Conservation (phyloP, 2,113 vertebrate species). For the Azemiops feae region DNA sequence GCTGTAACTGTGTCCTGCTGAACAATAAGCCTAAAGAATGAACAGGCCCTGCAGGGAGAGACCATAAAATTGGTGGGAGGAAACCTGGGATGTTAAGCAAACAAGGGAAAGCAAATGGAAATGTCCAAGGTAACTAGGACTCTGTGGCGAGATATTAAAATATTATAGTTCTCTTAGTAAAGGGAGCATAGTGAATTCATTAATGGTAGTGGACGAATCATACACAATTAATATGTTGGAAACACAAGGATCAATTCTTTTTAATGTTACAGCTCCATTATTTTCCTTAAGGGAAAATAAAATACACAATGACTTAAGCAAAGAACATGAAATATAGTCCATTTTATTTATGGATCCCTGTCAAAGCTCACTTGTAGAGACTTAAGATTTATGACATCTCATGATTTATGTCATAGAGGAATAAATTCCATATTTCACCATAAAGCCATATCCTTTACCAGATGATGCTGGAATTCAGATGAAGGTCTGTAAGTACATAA, state of each 20-base stretch:
- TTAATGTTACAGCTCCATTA: constrained; percentile 1
- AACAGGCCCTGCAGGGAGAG: neutral
- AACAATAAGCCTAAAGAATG: constrained; percentile 27
- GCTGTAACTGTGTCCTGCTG: constrained; percentile 44
- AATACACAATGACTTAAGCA: neutral
- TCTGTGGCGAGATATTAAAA: neutral
- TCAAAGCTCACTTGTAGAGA: neutral
- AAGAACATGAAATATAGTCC: constrained; percentile 31
- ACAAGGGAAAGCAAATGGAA: constrained; percentile 27
- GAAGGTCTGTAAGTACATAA: constrained; percentile 6
- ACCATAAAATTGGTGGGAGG: constrained; percentile 24
- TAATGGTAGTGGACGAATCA: constrained; percentile 5
- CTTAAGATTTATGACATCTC: neutral
- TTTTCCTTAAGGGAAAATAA: constrained; percentile 31
- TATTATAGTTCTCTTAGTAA: neutral
- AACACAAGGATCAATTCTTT: neutral
- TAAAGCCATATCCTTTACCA: constrained; percentile 12
- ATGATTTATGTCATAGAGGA: constrained; percentile 35
- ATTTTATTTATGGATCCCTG: constrained; percentile 13
- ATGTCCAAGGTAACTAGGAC: constrained; percentile 8
- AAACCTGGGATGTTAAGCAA: constrained; percentile 18
- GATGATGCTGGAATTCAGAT: constrained; percentile 26
- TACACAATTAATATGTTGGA: neutral
- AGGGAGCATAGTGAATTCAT: constrained; percentile 22
- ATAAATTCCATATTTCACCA: constrained; percentile 32